Evolutionary conservation across 2,888 invertebrate species (phyloP), one percentile per base, ranked within the genome.

Genomic region (Dryobota labecula): DNA sequence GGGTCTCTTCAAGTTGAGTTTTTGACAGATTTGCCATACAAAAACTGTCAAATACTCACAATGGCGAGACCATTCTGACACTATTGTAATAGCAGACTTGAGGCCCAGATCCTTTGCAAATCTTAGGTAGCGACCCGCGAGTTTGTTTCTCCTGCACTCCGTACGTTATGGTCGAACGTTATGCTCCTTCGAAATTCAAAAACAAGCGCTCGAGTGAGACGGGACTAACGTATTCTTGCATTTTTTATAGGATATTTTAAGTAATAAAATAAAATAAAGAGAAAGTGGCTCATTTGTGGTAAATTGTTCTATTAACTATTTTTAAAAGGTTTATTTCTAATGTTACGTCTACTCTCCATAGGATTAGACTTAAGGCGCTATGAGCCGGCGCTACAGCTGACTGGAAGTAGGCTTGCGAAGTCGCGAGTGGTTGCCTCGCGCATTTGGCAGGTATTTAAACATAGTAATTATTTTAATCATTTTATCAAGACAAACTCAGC

Each of bases 171-270:
- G 74, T 62, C 73, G 89, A 82, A 88, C 92, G 90, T 90, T 92
- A 92, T 87, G 90, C 86, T 87, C 87, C 86, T 92, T 90, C 86
- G 78, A 89, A 90, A 90, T 91, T 90, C 82, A 86, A 92, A 93
- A 87, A 85, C 69, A 83, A 60, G 87, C 89, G 77, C 82, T 85
- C 84, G 83, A 88, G 87, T 90, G 88, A 88, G 85, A 91, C 92
- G 85, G 62, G 71, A 68, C 53, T 88, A 91, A 91, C 91, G 91
- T 89, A 88, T 84, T 88, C 86, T 84, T 84, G 63, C 30, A 76
- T 73, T 68, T 73, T 58, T 47, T 70, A n/a, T 36, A 24, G 2
- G 5, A 8, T 15, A 54, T 0, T 20, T 0, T 20, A 9, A 30
- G 8, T 15, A 30, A 43, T 51, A 27, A 27, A 15, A 49, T 41